These are phyloP conservation scores for Guaruba guarouba DNA, from an alignment of 2,113 vertebrate species.

Conservation along the genomic window DNA sequence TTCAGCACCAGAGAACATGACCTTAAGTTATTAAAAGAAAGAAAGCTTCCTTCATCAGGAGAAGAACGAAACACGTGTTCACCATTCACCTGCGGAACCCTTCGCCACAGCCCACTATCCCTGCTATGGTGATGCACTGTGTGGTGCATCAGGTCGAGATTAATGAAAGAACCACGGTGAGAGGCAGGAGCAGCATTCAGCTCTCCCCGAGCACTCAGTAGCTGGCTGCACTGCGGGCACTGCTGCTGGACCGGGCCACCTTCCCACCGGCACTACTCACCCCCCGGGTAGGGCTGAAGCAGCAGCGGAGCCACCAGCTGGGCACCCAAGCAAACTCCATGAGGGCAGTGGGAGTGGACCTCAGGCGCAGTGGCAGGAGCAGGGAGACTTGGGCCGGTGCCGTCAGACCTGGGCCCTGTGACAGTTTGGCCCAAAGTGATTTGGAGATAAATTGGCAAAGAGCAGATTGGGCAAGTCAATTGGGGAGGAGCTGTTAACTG, in stretches of 20 bases:
- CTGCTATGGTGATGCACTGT: no score
- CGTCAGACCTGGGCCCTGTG: rapidly evolving
- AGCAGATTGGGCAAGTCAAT: not conserved
- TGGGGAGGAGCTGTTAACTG: not conserved
- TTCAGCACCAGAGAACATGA: not conserved
- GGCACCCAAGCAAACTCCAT: not conserved
- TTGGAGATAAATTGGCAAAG: not conserved
- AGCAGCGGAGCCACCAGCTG: not conserved
- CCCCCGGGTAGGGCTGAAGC: not conserved
- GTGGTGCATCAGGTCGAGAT: not conserved
- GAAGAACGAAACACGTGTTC: rapidly evolving
- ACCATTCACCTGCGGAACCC: not conserved
- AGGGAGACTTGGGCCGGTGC: rapidly evolving
- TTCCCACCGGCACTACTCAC: not conserved
- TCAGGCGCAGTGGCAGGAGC: rapidly evolving
- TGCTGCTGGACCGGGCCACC: no score
- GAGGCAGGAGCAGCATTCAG: not conserved
- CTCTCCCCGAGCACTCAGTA: not conserved
- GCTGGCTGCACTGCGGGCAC: not conserved
- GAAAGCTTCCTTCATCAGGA: not conserved
- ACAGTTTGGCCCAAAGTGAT: rapidly evolving
- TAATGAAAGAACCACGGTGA: not conserved
- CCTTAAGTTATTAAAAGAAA: not conserved
- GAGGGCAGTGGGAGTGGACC: rapidly evolving
- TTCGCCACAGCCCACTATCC: not conserved